Evolutionary conservation across 2,113 vertebrate species (phyloP), one percentile per base, ranked within the genome.

Genomic region (Stigmatopora argus): DNA sequence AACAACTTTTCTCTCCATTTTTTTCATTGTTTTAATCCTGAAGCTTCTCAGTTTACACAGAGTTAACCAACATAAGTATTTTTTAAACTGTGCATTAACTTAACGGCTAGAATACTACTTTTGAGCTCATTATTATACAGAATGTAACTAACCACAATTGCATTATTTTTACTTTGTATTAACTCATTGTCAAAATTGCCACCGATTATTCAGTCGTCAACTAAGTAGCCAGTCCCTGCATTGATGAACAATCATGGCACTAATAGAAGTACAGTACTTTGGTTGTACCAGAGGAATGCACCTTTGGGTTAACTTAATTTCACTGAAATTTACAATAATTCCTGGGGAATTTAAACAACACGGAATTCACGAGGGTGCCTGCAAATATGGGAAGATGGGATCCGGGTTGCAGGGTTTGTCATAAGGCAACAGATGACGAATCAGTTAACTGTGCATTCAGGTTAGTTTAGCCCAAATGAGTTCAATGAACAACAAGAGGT

Each of bases 361-460:
- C 17, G 5, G 9, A 58, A 68, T 44, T 69, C 55, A 58, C 23
- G 38, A 52, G 48, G 26, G 62, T 31, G 15, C 0, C 13, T 0
- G 26, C 23, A 14, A 13, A 21, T 26, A 26, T 48, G 15, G 3
- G 52, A 26, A 55, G 38, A 38, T 59, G 34, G 41, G 34, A 17
- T 34, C 21, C 44, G 55, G 34, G 3, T 61, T 52, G 6, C 14
- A 17, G 15, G 14, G 47, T 48, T 48, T 17, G 6, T 48, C 15
- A 48, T 4, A 18, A 48, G 14, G 15, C 14, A 18, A 48, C 26
- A 31, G 26, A 31, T 31, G 26, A 31, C 26, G 26, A 62, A 18
- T 26, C 18, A 6, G 57, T 26, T 63, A 67, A 69, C 59, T 66
- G 70, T 65, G 17, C 47, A 48, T 48, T 17, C 17, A 48, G 5